Conservation (phyloP, 1,140 invertebrate genomes). For the Meteorus sp. region DNA sequence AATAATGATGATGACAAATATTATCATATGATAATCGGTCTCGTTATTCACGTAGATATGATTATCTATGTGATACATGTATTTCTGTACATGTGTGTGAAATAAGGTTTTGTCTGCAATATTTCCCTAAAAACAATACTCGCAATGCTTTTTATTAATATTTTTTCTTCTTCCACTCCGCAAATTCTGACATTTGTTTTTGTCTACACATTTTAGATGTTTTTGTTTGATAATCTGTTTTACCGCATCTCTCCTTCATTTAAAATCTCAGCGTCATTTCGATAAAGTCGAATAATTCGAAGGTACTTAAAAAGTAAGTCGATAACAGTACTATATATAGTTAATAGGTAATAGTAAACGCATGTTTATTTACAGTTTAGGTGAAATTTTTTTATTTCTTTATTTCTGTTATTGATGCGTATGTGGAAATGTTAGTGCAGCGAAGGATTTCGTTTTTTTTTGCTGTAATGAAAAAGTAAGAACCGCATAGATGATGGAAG, state of each 20-base stretch:
- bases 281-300: constrained; percentile 16
- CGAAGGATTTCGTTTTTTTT: too few species aligned
- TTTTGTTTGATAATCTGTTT: too few species aligned
- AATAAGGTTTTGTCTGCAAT: neutral
- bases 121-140: neutral
- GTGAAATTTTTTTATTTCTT: constrained; percentile 14
- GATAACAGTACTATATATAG: constrained; percentile 19
- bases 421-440: neutral
- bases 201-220: too few species aligned
- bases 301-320: constrained; percentile 20
- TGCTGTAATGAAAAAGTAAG: too few species aligned
- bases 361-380: constrained; percentile 25
- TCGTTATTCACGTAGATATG: constrained; percentile 10
- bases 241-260: neutral
- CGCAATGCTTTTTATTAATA: neutral
- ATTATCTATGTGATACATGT: constrained; percentile 12
- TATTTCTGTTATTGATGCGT: too few species aligned
- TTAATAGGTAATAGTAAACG: constrained; percentile 18
- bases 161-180: neutral
- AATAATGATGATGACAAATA: constrained; percentile 13
- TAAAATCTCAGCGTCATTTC: neutral
- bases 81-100: constrained; percentile 11
- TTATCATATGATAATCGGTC: constrained; percentile 1
- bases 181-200: too few species aligned
- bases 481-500: too few species aligned